Conservation (phyloP, 2,113 vertebrate species). For the Lepus europaeus region DNA sequence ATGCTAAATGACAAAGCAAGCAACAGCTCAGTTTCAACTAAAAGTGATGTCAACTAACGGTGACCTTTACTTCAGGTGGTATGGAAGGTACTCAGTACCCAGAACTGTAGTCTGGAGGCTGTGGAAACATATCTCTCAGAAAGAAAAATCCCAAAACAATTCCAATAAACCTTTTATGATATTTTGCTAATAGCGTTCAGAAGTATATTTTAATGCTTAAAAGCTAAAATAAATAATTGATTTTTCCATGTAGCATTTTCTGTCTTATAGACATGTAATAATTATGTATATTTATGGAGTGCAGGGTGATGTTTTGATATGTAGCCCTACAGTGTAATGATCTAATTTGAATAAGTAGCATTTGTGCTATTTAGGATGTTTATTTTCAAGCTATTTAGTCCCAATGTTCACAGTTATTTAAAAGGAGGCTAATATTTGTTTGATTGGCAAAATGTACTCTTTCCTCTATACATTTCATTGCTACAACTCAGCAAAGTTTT, state of each 20-base stretch:
- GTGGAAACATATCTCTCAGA: neutral
- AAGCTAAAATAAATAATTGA: neutral
- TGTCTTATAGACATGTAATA: no score
- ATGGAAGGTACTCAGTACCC: neutral
- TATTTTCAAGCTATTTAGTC: neutral
- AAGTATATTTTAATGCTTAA: slow-evolving; percentile 16
- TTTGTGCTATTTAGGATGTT: neutral
- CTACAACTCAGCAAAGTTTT: slow-evolving; percentile 19
- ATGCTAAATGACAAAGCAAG: neutral
- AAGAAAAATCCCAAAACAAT: neutral
- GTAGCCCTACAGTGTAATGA: no score
- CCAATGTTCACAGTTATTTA: neutral
- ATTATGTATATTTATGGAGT: no score
- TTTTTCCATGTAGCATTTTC: no score
- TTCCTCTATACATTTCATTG: neutral
- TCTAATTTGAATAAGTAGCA: no score
- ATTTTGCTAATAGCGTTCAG: neutral
- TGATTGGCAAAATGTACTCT: neutral
- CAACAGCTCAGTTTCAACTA: neutral
- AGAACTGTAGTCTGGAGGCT: neutral
- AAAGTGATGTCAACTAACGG: neutral
- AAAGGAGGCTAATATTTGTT: neutral
- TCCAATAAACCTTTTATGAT: neutral
- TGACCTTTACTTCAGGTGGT: neutral
- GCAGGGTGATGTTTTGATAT: no score